Conservation (phyloP, 1,140 invertebrate species). For the Heliothis subflexa region DNA sequence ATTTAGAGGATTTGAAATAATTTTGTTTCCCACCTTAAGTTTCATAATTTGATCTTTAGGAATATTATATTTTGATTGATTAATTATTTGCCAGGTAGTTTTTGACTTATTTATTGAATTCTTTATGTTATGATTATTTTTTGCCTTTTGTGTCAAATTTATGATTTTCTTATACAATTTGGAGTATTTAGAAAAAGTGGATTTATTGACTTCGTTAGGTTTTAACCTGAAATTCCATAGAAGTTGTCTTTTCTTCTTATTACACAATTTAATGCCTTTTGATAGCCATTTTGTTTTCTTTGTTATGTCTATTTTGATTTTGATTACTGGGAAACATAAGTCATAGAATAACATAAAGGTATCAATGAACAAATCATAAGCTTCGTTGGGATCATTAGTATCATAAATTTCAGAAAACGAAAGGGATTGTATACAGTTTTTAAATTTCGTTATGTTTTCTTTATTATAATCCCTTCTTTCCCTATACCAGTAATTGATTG, state of each 20-base stretch:
- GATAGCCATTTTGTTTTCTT: constrained; percentile 15
- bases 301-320: background rate
- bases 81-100: no score
- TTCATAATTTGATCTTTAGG: background rate
- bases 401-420: no score
- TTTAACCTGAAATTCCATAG: constrained; percentile 4
- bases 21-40: background rate
- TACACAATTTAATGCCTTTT: constrained; percentile 5
- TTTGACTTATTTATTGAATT: background rate
- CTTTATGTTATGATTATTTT: background rate
- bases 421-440: no score
- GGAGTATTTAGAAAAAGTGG: background rate
- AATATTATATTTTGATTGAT: background rate
- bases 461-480: no score
- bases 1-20: background rate
- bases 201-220: background rate
- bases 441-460: no score
- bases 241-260: background rate
- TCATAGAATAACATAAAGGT: no score
- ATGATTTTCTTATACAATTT: background rate
- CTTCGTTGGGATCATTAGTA: no score
- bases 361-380: no score
- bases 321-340: background rate
- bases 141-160: background rate
- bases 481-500: no score